Base-by-base conservation (phyloP, 2,797 vertebrate species). In the Gymnothorax javanicus region DNA sequence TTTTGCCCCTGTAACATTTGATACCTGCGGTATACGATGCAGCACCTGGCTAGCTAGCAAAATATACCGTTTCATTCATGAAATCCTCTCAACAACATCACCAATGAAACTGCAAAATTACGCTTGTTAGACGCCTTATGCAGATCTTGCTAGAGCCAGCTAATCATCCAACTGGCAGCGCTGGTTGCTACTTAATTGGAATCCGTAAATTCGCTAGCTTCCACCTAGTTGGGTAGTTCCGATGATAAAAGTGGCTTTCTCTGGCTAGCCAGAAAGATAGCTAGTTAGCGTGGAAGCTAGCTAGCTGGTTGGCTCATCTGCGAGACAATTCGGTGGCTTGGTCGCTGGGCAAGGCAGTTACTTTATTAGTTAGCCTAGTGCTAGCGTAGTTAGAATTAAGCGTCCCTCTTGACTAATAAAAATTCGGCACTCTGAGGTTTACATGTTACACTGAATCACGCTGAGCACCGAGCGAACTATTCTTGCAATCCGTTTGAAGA, bases 251-350 rank as follows among this genome's bases (percentile, higher is more conserved):
- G 4, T 50, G 23, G 73, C 73, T 73, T 3, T 2, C 25, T 12
- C 73, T 50, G 43, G 73, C 73, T 50, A 75, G 73, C 73, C 73
- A 77, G 52, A 50, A 77, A 33, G 33, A 7, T 77, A 77, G 73
- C 73, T 20, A 77, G 71, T 13, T 75, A 75, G 27, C 27, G 71
- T 43, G 8, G 27, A 12, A 75, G 71, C 71, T 75, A 75, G 73
- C 33, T 43, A 75, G 12, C 52, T 52, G 33, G 73, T 15, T 20
- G 15, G 33, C 7, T 52, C 33, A 43, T 43, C 33, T 4, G 43
- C 33, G 8, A 77, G 73, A 13, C 73, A 50, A 52, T 50, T 50
- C 15, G 12, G 73, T 77, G 52, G 13, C 27, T 73, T 73, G 9
- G 73, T 77, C 15, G 33, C 33, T 77, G 33, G 73, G 15, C 73